Percentiles rank a stretch among this genome's conserved stretches.
Evolutionary conservation across 2,797 vertebrate species (phyloP).

Genomic region (Streptopelia turtur): DNA sequence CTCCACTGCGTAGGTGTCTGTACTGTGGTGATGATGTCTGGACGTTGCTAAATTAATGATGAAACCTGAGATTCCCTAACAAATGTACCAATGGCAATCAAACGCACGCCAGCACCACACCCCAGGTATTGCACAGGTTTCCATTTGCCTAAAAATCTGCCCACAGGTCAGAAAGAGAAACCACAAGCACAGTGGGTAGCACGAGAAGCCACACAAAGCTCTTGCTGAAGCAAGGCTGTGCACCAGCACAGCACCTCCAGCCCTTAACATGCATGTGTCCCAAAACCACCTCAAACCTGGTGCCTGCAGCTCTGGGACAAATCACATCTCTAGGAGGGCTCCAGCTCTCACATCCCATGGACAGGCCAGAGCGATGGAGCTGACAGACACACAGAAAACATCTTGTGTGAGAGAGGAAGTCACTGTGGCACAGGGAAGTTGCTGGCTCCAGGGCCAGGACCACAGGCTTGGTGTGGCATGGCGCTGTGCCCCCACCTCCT

Average conservation of each 20-base stretch:
- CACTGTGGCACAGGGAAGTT: neutral
- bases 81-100: accelerated
- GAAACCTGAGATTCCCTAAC: neutral
- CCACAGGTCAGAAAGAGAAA: neutral
- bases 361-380: neutral
- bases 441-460: neutral
- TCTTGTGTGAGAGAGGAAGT: neutral
- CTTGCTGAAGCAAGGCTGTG: neutral
- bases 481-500: neutral
- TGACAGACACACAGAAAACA: constrained; percentile 1
- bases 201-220: accelerated
- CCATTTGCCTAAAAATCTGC: neutral
- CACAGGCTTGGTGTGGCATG: neutral
- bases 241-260: accelerated
- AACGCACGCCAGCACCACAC: accelerated
- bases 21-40: accelerated
- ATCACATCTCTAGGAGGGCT: neutral
- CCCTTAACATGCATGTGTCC: accelerated
- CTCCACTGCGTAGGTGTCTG: neutral
- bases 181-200: accelerated
- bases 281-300: neutral
- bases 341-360: neutral
- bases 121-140: neutral
- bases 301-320: neutral
- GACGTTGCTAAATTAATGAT: accelerated